phyloP scores from a whole-genome alignment of 2,888 invertebrate species.

The Drosophila falleni region DNA sequence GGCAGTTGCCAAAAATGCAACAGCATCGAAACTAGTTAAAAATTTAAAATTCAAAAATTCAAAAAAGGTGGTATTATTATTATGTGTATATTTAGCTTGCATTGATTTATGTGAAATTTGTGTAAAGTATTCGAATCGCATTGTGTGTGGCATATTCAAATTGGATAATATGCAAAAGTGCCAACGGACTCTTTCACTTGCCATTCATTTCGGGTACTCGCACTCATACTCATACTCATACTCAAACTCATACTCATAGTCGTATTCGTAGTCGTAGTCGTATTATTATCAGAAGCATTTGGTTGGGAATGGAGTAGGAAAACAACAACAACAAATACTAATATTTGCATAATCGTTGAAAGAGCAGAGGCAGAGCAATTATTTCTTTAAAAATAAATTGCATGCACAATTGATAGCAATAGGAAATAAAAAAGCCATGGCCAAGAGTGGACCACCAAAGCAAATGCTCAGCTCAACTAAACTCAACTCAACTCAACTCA shows the following conservation, averaged over 20 bases:
- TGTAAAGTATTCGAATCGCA: conserved; percentile 18
- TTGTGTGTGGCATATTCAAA: conserved; percentile 79
- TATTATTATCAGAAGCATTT: conserved; percentile 70
- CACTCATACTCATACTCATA: conserved; percentile 1
- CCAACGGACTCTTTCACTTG: conserved; percentile 73
- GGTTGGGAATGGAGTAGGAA: conserved; percentile 54
- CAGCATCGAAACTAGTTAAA: conserved; percentile 2
- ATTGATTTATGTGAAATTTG: conserved; percentile 65
- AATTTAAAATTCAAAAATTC: conserved; percentile 9
- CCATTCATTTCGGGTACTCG: conserved; percentile 37
- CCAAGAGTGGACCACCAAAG: conserved; percentile 70
- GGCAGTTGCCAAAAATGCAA: conserved; percentile 41
- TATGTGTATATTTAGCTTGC: conserved; percentile 26
- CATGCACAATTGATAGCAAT: conserved; percentile 81
- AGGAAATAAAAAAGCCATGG: conserved; percentile 53
- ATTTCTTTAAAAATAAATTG: conserved; percentile 81
- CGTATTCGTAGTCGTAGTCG: conserved; percentile 12
- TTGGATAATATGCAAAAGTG: conserved; percentile 69
- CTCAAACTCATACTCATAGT: conserved; percentile 4
- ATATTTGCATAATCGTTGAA: conserved; percentile 78
- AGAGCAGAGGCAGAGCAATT: conserved; percentile 72
- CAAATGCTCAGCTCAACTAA: conserved; percentile 19
- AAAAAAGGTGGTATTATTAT: conserved; percentile 32
- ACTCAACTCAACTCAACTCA: background rate
- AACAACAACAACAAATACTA: conserved; percentile 53